phyloP scores from a whole-genome alignment of 2,113 vertebrate species.

The Platichthys flesus region DNA sequence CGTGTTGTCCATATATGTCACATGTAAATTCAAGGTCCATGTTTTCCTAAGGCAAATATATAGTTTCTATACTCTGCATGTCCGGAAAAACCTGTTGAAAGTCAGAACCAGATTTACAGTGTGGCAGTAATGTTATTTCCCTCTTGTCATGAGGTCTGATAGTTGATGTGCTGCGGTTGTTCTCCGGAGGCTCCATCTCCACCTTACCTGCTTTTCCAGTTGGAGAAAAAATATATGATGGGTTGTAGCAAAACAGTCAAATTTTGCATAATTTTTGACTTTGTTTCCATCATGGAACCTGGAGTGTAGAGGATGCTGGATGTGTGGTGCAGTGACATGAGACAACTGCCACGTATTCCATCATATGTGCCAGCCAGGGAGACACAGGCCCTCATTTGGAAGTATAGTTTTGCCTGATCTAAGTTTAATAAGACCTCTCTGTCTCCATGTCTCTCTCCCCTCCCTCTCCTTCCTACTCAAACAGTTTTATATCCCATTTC shows the following conservation, averaged over 20 bases:
- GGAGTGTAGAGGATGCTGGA: constrained; percentile 7
- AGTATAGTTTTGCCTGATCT: constrained; percentile 37
- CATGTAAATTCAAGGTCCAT: neutral
- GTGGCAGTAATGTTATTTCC: neutral
- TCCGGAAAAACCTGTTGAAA: neutral
- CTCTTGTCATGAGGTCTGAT: neutral
- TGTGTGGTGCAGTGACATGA: constrained; percentile 25
- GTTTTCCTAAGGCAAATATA: constrained; percentile 2
- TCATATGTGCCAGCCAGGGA: constrained; percentile 6
- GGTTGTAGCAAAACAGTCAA: neutral
- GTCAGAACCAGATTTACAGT: constrained; percentile 24
- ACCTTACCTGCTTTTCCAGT: constrained; percentile 21
- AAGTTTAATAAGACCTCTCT: constrained; percentile 43
- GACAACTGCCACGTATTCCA: constrained; percentile 19
- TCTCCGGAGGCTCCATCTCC: neutral
- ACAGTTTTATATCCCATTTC: constrained; percentile 37
- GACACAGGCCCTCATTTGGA: constrained; percentile 9
- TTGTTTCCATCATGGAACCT: neutral
- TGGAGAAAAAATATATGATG: neutral
- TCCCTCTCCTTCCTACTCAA: constrained; percentile 2
- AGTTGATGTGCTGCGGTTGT: neutral
- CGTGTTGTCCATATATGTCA: neutral
- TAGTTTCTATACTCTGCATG: neutral
- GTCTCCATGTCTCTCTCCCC: constrained; percentile 1
- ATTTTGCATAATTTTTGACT: neutral